Conservation (phyloP, 2,113 vertebrate species). For the Hemiprocne comata region DNA sequence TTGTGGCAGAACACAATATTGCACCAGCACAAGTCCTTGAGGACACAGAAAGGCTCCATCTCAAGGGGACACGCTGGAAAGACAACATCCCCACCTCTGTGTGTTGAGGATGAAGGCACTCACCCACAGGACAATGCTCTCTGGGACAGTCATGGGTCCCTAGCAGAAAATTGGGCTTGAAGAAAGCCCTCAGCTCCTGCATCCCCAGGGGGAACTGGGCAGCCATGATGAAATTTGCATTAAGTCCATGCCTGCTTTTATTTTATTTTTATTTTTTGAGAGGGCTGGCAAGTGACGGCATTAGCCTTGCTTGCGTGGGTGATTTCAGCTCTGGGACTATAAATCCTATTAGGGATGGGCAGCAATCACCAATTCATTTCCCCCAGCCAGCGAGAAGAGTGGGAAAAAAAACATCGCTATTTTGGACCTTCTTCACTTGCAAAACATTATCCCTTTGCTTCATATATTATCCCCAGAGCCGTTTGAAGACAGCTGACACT, state of each 20-base stretch:
- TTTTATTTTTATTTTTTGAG: not conserved
- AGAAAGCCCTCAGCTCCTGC: not conserved
- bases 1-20: not conserved
- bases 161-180: not conserved
- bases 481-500: not conserved
- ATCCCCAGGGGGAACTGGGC: not conserved
- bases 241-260: not conserved
- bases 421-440: not conserved
- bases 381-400: not conserved
- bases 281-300: not conserved
- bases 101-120: accelerated
- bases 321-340: constrained; percentile 18
- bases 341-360: constrained; percentile 27
- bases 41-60: not conserved
- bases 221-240: not conserved
- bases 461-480: not conserved
- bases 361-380: constrained; percentile 2
- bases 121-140: not conserved
- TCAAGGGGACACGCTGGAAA: too few relatives aligned
- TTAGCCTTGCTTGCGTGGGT: not conserved
- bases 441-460: constrained; percentile 9
- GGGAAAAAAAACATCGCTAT: not conserved
- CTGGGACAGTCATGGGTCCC: not conserved
- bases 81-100: not conserved
- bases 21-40: not conserved